These are phyloP conservation scores for Oceanodroma leucorhoa DNA, from an alignment of 2,797 vertebrate genomes.

Conservation along the genomic window DNA sequence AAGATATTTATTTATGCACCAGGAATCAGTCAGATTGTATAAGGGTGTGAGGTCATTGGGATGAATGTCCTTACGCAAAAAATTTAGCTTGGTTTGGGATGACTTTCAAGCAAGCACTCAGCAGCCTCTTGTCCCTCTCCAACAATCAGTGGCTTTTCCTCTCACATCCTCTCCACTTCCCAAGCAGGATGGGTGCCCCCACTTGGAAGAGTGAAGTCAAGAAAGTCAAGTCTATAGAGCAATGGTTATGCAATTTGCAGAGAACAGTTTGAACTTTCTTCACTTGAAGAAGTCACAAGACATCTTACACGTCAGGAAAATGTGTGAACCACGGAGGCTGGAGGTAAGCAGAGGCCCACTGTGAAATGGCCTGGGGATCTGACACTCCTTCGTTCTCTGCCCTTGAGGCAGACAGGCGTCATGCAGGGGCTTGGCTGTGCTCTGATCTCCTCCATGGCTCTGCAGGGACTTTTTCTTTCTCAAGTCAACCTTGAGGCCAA, in stretches of 20 bases:
- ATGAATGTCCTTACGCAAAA: no score
- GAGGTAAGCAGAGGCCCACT: neutral
- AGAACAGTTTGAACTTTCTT: neutral
- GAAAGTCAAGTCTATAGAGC: neutral
- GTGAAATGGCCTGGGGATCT: neutral
- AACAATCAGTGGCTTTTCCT: no score
- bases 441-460: neutral
- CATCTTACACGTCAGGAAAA: neutral
- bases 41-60: no score
- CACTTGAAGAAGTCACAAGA: neutral
- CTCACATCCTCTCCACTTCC: no score
- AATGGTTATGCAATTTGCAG: neutral
- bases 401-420: neutral
- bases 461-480: neutral
- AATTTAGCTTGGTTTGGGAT: no score
- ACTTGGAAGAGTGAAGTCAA: no score
- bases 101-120: no score
- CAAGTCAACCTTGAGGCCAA: neutral
- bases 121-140: no score
- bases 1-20: no score
- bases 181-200: no score
- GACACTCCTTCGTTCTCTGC: neutral
- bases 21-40: no score
- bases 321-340: neutral
- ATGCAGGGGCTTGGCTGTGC: neutral